phyloP scores from a whole-genome alignment of 2,888 invertebrate genomes.

The Gastrophysa polygoni region DNA sequence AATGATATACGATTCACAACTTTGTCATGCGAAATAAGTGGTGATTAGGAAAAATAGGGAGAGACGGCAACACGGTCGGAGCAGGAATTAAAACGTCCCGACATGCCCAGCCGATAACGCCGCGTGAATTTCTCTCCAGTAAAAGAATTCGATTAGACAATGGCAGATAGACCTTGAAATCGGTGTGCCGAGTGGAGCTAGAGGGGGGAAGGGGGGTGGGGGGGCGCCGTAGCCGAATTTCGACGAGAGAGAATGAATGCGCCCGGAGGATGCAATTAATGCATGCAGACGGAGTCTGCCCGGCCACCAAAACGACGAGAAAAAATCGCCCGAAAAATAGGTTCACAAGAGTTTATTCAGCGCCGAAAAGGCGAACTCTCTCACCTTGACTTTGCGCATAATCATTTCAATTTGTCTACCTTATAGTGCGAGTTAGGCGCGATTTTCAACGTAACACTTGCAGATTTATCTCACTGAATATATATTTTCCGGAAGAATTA shows the following conservation, averaged over 20 bases:
- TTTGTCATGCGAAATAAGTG: too few species aligned
- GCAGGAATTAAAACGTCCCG: neutral
- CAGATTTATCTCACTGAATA: too few species aligned
- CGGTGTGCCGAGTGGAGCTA: conserved; percentile 28
- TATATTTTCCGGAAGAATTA: too few species aligned
- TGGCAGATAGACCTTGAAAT: conserved; percentile 43
- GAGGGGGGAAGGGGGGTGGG: neutral
- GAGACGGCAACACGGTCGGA: neutral
- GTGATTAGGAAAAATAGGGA: too few species aligned
- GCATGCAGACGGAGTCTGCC: conserved; percentile 53
- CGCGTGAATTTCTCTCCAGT: neutral
- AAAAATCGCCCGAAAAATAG: conserved; percentile 45
- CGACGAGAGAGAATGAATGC: conserved; percentile 44
- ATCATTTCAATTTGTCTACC: conserved; percentile 45
- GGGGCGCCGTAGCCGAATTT: conserved; percentile 39
- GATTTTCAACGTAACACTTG: too few species aligned
- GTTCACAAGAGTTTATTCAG: conserved; percentile 49
- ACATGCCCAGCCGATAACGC: neutral
- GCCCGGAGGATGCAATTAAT: conserved; percentile 58
- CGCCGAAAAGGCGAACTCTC: conserved; percentile 45
- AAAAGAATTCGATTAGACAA: conserved; percentile 37
- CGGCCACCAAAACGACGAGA: conserved; percentile 41
- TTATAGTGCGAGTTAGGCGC: too few species aligned
- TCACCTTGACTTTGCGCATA: conserved; percentile 49
- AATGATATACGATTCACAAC: too few species aligned